These are phyloP conservation scores for Solen grandis DNA, from an alignment of 1,140 invertebrate species.

Conservation along the genomic window DNA sequence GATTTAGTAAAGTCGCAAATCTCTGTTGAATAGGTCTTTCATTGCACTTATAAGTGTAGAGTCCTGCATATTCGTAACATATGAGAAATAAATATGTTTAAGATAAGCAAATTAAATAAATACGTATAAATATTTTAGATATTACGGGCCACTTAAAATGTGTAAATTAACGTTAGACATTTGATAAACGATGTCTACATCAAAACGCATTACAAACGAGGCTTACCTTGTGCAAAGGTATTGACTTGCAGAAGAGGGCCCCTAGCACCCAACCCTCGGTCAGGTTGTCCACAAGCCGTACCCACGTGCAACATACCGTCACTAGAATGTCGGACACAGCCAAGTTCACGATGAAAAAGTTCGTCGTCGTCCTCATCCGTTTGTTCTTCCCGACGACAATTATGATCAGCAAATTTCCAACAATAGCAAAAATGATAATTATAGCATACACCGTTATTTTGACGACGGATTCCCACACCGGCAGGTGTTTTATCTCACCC, in stretches of 20 bases:
- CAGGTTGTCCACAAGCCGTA: slow-evolving; percentile 79
- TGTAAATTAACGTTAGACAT: too few species aligned
- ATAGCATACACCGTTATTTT: slow-evolving; percentile 35
- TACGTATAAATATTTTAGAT: too few species aligned
- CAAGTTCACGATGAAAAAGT: slow-evolving; percentile 95
- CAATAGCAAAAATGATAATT: slow-evolving; percentile 86
- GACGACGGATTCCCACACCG: slow-evolving; percentile 28
- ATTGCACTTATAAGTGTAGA: too few species aligned
- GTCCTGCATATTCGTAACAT: too few species aligned
- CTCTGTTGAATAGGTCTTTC: too few species aligned
- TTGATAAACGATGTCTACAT: too few species aligned
- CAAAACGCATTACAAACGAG: too few species aligned
- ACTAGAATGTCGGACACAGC: slow-evolving; percentile 95
- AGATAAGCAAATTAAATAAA: too few species aligned
- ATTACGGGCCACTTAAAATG: too few species aligned
- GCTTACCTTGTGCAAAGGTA: slow-evolving; percentile 77
- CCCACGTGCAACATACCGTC: slow-evolving; percentile 88
- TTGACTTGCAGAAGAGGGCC: slow-evolving; percentile 82
- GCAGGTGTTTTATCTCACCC: slow-evolving; percentile 1
- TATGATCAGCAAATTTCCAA: slow-evolving; percentile 93
- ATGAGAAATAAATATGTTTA: too few species aligned
- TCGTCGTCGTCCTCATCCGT: slow-evolving; percentile 93
- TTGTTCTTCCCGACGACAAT: slow-evolving; percentile 91
- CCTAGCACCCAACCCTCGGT: slow-evolving; percentile 79
- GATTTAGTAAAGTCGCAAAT: too few species aligned